Evolutionary conservation across 2,888 invertebrate species (phyloP).

Genomic region (Xanthia togata): DNA sequence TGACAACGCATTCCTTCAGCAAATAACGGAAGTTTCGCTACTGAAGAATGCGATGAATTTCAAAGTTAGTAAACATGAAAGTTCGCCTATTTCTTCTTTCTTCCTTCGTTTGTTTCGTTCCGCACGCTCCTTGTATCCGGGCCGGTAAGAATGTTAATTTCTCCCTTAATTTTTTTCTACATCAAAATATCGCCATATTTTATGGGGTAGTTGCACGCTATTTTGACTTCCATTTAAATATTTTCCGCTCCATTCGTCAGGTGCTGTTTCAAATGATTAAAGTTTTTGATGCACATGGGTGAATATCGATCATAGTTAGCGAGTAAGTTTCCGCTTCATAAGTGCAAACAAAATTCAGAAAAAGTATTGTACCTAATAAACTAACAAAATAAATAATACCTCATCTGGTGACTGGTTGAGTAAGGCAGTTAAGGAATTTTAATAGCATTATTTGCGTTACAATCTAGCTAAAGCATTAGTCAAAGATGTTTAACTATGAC

Average conservation of each 20-base stretch:
- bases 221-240: slow-evolving; percentile 89
- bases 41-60: slow-evolving; percentile 76
- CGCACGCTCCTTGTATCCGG: slow-evolving; percentile 84
- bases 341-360: not conserved
- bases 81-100: slow-evolving; percentile 68
- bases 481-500: slow-evolving; percentile 34
- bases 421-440: slow-evolving; percentile 12
- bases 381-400: not conserved
- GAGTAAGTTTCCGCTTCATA: slow-evolving; percentile 13
- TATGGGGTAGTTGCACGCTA: slow-evolving; percentile 84
- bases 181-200: slow-evolving; percentile 86
- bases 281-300: slow-evolving; percentile 80
- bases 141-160: slow-evolving; percentile 82
- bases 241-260: slow-evolving; percentile 89
- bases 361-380: not conserved
- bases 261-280: slow-evolving; percentile 85
- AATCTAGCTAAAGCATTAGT: slow-evolving; percentile 24
- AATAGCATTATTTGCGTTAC: slow-evolving; percentile 22
- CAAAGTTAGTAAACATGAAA: slow-evolving; percentile 78
- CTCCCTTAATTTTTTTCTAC: slow-evolving; percentile 72
- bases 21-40: slow-evolving; percentile 64
- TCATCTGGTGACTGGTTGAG: slow-evolving; percentile 1
- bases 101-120: slow-evolving; percentile 76
- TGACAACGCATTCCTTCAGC: not conserved
- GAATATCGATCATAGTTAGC: slow-evolving; percentile 59